Conservation (phyloP, 2,888 invertebrate genomes). For the Caenorhabditis zanzibari region DNA sequence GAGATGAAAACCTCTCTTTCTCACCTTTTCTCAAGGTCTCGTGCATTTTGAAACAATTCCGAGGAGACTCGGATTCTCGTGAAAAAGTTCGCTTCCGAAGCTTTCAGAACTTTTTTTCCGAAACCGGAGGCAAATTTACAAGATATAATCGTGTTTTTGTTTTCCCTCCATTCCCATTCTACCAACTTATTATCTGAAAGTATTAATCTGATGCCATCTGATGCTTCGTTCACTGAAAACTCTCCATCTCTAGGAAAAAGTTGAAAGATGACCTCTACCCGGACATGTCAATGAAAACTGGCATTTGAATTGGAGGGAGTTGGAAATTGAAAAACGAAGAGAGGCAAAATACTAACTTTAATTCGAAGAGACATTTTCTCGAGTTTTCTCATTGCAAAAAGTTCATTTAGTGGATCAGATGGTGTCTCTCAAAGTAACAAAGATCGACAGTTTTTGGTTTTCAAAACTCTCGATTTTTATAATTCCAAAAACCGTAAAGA, state of each 20-base stretch:
- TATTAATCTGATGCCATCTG: not conserved
- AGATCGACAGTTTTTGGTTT: constrained; percentile 9
- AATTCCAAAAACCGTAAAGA: too few relatives aligned
- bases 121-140: not conserved
- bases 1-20: constrained; percentile 12
- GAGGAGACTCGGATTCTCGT: not conserved
- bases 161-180: not conserved
- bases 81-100: constrained; percentile 6
- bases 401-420: constrained; percentile 11
- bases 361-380: constrained; percentile 31
- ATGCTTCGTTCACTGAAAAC: not conserved
- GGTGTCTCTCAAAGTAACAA: constrained; percentile 15
- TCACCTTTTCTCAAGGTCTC: constrained; percentile 1
- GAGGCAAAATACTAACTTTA: constrained; percentile 24
- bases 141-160: constrained; percentile 23
- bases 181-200: not conserved
- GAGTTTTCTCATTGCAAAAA: not conserved
- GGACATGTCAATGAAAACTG: constrained; percentile 36
- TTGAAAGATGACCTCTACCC: constrained; percentile 26
- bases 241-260: not conserved
- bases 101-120: not conserved
- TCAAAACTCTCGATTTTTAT: not conserved
- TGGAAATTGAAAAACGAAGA: constrained; percentile 28
- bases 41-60: constrained; percentile 24
- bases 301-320: constrained; percentile 10